phyloP scores from a whole-genome alignment of 2,888 invertebrate genomes.

The Drosophila pseudotakahashii region DNA sequence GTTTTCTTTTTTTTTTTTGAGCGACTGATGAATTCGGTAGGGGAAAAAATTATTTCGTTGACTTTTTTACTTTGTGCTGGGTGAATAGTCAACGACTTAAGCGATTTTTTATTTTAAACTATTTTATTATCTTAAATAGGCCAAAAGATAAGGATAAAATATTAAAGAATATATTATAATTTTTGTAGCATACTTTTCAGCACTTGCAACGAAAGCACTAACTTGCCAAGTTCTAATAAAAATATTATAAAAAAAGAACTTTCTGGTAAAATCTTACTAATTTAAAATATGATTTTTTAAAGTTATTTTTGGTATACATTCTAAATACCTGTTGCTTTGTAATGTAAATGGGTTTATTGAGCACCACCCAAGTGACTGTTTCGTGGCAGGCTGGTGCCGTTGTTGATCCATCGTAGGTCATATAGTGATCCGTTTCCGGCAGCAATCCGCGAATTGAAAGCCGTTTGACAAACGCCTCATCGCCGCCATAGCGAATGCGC shows the following conservation, averaged over 20 bases:
- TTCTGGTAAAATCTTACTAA: too few species aligned
- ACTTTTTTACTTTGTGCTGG: not conserved
- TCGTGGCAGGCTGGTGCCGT: conserved; percentile 99
- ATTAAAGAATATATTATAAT: not conserved
- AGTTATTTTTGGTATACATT: not conserved
- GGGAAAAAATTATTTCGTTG: conserved; percentile 2
- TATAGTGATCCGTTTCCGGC: conserved; percentile 97
- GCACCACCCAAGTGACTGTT: conserved; percentile 98
- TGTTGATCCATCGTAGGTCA: conserved; percentile 99
- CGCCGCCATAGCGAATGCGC: conserved; percentile 95
- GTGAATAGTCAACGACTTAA: not conserved
- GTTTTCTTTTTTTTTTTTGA: not conserved
- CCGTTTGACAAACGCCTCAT: conserved; percentile 92
- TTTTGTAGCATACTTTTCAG: too few species aligned
- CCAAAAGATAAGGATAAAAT: too few species aligned
- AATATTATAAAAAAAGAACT: too few species aligned
- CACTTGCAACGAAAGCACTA: too few species aligned
- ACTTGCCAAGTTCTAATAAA: not conserved
- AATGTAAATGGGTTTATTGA: conserved; percentile 99
- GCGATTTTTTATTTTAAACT: too few species aligned
- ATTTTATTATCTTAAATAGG: too few species aligned
- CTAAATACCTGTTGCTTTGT: conserved; percentile 95
- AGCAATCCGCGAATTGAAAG: conserved; percentile 94
- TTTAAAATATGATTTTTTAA: too few species aligned
- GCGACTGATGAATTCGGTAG: conserved; percentile 14